Conservation (phyloP, 1,140 invertebrate species). For the Contarinia nasturtii region DNA sequence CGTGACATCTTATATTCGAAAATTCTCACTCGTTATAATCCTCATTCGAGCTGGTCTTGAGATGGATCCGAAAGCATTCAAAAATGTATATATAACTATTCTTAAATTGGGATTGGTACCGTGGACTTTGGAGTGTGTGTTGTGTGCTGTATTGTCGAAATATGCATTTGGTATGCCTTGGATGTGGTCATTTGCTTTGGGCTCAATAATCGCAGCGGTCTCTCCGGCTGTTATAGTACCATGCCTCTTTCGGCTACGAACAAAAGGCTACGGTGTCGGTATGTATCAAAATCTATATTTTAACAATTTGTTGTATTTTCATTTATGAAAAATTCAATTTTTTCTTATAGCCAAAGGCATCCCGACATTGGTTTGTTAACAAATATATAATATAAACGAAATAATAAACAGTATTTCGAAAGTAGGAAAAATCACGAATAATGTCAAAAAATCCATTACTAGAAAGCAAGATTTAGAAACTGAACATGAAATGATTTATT, state of each 20-base stretch:
- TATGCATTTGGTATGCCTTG: slow-evolving; percentile 67
- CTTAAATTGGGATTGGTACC: slow-evolving; percentile 71
- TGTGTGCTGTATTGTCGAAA: slow-evolving; percentile 45
- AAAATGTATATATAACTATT: slow-evolving; percentile 53
- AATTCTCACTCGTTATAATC: slow-evolving; percentile 80
- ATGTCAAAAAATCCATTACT: too few species aligned
- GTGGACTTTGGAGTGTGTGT: slow-evolving; percentile 60
- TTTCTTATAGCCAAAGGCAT: slow-evolving; percentile 93
- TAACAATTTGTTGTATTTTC: too few species aligned
- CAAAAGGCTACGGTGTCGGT: slow-evolving; percentile 69
- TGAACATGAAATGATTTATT: too few species aligned
- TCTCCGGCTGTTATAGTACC: slow-evolving; percentile 92
- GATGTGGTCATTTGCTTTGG: slow-evolving; percentile 75
- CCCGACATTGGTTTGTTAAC: slow-evolving; percentile 69
- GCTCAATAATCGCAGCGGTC: slow-evolving; percentile 73
- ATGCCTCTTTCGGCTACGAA: slow-evolving; percentile 61
- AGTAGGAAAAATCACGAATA: too few species aligned
- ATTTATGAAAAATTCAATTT: too few species aligned
- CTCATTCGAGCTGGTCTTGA: slow-evolving; percentile 83
- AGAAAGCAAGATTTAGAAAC: too few species aligned
- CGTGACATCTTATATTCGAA: slow-evolving; percentile 49
- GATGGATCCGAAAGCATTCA: slow-evolving; percentile 67
- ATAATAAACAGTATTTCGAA: too few species aligned
- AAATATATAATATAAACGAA: too few species aligned
- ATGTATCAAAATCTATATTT: too few species aligned